phyloP scores from a whole-genome alignment of 2,797 vertebrate genomes.

The Rhinichthys osculus region DNA sequence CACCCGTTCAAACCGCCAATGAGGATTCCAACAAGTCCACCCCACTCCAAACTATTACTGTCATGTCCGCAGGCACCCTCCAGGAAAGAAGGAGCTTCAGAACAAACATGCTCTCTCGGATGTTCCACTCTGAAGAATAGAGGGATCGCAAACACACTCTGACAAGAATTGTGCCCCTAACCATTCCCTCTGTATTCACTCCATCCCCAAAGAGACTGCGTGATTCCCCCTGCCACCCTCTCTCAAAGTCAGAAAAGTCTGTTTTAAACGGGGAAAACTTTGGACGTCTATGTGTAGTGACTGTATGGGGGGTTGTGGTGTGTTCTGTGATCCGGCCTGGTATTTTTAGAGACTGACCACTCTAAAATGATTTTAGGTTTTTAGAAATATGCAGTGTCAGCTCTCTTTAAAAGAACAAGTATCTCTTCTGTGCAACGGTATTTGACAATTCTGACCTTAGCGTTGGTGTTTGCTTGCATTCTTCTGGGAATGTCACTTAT shows the following conservation, averaged over 20 bases:
- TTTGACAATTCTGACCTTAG: conserved; percentile 70
- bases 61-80: conserved; percentile 83
- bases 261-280: conserved; percentile 63
- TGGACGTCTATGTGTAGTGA: conserved; percentile 59
- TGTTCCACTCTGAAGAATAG: conserved; percentile 77
- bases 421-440: conserved; percentile 45
- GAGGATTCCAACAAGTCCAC: conserved; percentile 80
- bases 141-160: conserved; percentile 83
- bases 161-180: conserved; percentile 82
- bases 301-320: conserved; percentile 21
- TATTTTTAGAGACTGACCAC: conserved; percentile 51
- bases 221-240: conserved; percentile 64
- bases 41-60: conserved; percentile 82
- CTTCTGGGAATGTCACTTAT: conserved; percentile 55
- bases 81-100: conserved; percentile 80
- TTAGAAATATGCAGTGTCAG: conserved; percentile 24
- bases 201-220: conserved; percentile 62
- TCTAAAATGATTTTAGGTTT: conserved; percentile 50
- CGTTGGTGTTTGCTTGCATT: conserved; percentile 56
- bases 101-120: conserved; percentile 88
- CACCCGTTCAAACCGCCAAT: conserved; percentile 83
- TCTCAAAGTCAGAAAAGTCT: conserved; percentile 65
- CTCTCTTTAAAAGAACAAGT: conserved; percentile 34
- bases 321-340: conserved; percentile 38
- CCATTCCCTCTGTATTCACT: conserved; percentile 61